phyloP scores from a whole-genome alignment of 2,888 invertebrate genomes.

The Oscheius sp. region DNA sequence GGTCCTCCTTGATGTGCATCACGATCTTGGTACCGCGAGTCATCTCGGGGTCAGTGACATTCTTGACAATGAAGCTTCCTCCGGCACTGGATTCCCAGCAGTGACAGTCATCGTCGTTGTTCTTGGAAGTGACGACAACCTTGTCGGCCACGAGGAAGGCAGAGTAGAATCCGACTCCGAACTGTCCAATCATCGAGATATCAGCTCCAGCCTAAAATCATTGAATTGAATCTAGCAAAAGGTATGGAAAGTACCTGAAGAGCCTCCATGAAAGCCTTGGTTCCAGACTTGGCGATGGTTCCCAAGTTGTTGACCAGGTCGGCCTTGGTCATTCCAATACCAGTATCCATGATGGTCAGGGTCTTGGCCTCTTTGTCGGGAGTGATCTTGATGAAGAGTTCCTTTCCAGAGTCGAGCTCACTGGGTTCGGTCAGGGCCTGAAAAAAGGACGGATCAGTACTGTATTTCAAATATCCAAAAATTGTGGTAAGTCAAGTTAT shows the following conservation, averaged over 20 bases:
- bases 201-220: conserved; percentile 87
- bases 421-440: conserved; percentile 93
- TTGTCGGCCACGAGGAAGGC: conserved; percentile 94
- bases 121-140: conserved; percentile 87
- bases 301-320: conserved; percentile 97
- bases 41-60: conserved; percentile 69
- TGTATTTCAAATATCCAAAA: no score
- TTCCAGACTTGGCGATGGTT: conserved; percentile 99
- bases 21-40: conserved; percentile 92
- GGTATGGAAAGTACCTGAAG: conserved; percentile 79
- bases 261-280: conserved; percentile 99
- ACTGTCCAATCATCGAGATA: conserved; percentile 99
- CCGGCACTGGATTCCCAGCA: conserved; percentile 98
- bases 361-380: conserved; percentile 96
- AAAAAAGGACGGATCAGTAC: neutral
- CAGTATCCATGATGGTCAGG: conserved; percentile 84
- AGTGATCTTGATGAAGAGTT: conserved; percentile 92
- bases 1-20: conserved; percentile 94
- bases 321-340: conserved; percentile 98
- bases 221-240: neutral
- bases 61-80: conserved; percentile 91
- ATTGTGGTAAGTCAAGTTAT: no score
- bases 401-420: conserved; percentile 91
- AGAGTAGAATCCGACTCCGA: conserved; percentile 99
- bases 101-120: conserved; percentile 98